Percentiles rank a stretch among this genome's conserved stretches.
Evolutionary conservation across 2,113 vertebrate genomes (phyloP).

Genomic region (Ctenodactylus gundi): DNA sequence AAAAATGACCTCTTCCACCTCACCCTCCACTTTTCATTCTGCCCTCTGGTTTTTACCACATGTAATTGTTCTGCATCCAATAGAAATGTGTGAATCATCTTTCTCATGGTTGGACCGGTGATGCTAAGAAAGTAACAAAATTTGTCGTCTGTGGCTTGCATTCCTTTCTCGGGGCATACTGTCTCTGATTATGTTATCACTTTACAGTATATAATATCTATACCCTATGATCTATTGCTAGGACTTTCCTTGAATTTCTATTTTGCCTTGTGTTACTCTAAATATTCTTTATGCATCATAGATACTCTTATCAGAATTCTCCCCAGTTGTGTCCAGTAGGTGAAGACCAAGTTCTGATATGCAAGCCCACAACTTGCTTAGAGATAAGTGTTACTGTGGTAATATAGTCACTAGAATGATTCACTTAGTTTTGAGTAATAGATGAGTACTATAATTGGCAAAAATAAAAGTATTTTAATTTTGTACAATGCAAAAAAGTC

Average conservation of each 20-base stretch:
- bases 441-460: background rate
- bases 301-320: background rate
- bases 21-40: background rate
- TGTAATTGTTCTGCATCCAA: background rate
- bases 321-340: background rate
- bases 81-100: background rate
- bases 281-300: background rate
- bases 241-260: background rate
- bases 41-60: background rate
- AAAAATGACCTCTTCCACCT: background rate
- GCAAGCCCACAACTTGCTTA: background rate
- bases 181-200: too few species aligned
- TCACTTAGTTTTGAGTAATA: constrained; percentile 8
- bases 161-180: background rate
- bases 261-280: background rate
- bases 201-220: background rate
- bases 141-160: background rate
- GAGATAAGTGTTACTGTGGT: background rate
- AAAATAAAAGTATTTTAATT: background rate
- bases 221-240: background rate
- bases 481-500: background rate
- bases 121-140: background rate
- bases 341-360: background rate
- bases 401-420: background rate
- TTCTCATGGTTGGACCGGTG: background rate